Conservation (phyloP, 2,113 vertebrate species). For the Calyptommatus sinebrachiatus region DNA sequence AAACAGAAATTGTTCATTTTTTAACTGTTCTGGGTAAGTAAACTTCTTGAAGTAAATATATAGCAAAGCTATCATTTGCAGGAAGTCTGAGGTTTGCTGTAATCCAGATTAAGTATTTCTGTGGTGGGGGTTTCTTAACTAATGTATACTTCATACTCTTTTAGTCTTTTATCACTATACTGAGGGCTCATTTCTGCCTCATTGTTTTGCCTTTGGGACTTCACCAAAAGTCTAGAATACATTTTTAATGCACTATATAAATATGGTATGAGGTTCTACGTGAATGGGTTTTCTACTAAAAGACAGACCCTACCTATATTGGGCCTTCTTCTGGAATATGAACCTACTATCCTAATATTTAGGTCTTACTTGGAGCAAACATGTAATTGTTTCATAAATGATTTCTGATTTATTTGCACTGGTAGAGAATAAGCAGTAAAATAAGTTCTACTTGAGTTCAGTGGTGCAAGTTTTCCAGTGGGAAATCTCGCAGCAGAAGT, state of each 20-base stretch:
- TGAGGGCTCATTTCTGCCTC: too few species aligned
- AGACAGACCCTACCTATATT: too few species aligned
- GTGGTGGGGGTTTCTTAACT: too few species aligned
- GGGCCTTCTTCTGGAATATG: too few species aligned
- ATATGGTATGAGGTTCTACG: too few species aligned
- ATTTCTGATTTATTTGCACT: background rate
- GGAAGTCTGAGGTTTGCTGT: background rate
- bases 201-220: background rate
- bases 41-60: constrained; percentile 51
- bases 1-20: constrained; percentile 47
- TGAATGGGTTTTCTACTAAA: background rate
- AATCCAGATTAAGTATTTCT: background rate
- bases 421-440: background rate
- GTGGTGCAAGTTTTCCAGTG: too few species aligned
- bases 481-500: too few species aligned
- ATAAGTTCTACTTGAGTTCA: background rate
- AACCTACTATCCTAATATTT: too few species aligned
- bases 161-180: too few species aligned
- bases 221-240: background rate
- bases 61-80: constrained; percentile 15
- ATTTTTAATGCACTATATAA: too few species aligned
- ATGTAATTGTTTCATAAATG: background rate
- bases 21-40: constrained; percentile 51
- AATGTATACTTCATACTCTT: too few species aligned
- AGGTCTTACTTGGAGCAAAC: background rate